phyloP scores from a whole-genome alignment of 1,140 invertebrate species.

The Monochamus saltuarius region DNA sequence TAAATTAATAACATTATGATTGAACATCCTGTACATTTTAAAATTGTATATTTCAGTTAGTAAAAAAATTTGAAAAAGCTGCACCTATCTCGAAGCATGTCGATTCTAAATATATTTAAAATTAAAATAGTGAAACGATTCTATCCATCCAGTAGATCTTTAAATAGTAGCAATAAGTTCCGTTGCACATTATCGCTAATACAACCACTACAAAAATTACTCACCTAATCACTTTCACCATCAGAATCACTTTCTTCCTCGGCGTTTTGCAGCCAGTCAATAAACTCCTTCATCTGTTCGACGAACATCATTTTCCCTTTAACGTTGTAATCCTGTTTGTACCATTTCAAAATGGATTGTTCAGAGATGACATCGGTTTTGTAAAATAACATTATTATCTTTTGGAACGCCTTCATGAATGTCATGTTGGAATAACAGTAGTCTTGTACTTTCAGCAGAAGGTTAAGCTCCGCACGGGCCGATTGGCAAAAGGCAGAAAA shows the following conservation, averaged over 20 bases:
- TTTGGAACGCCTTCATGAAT: slow-evolving; percentile 98
- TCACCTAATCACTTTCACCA: slow-evolving; percentile 46
- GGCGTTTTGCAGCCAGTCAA: slow-evolving; percentile 95
- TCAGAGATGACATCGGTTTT: slow-evolving; percentile 92
- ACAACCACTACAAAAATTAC: neutral
- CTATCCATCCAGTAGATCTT: no score
- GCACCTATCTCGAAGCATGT: no score
- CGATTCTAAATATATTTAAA: no score
- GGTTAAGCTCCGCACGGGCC: slow-evolving; percentile 80
- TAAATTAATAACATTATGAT: no score
- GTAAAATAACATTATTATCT: slow-evolving; percentile 94
- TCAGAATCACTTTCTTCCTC: slow-evolving; percentile 77
- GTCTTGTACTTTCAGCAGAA: slow-evolving; percentile 91
- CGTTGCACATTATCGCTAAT: neutral
- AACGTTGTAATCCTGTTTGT: slow-evolving; percentile 85
- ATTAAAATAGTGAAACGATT: no score
- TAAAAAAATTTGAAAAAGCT: no score
- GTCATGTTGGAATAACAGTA: slow-evolving; percentile 99
- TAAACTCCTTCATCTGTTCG: slow-evolving; percentile 96
- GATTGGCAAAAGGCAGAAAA: slow-evolving; percentile 83
- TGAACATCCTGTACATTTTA: neutral
- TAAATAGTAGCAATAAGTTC: no score
- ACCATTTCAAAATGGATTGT: slow-evolving; percentile 92
- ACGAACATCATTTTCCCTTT: slow-evolving; percentile 97
- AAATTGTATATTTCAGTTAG: no score